phyloP scores from a whole-genome alignment of 2,888 invertebrate species.

The Pseudococcus longispinus region DNA sequence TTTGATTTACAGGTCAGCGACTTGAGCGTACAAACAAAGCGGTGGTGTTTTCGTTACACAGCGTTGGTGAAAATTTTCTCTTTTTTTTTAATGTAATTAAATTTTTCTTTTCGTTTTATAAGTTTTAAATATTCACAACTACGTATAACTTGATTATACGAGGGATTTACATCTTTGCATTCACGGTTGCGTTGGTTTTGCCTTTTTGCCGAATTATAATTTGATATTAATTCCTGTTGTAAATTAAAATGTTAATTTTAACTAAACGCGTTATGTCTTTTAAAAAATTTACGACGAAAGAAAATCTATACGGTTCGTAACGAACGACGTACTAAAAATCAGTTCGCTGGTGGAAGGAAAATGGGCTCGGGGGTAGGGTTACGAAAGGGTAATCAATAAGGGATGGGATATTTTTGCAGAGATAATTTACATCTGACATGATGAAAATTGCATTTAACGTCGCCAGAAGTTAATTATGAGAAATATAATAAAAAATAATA shows the following conservation, averaged over 20 bases:
- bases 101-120: conserved; percentile 16
- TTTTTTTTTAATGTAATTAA: conserved; percentile 26
- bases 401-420: background rate
- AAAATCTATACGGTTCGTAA: background rate
- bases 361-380: background rate
- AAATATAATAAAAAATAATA: conserved; percentile 7
- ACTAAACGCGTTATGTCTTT: conserved; percentile 18
- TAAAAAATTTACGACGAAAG: background rate
- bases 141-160: conserved; percentile 7
- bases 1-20: conserved; percentile 31
- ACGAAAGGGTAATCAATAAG: background rate
- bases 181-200: conserved; percentile 13
- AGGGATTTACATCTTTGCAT: conserved; percentile 19
- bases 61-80: conserved; percentile 7
- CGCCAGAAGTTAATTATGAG: background rate
- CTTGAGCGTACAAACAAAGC: conserved; percentile 13
- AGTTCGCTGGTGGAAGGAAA: background rate
- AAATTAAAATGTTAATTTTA: conserved; percentile 37
- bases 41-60: background rate
- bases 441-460: conserved; percentile 15
- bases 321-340: background rate
- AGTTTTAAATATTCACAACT: conserved; percentile 28
- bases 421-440: background rate
- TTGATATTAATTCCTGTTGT: conserved; percentile 25
- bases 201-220: conserved; percentile 25